Percentiles rank a stretch among this genome's conserved stretches.
phyloP scores from a whole-genome alignment of 2,888 invertebrate species.

The Eumacrocentrus americanus region DNA sequence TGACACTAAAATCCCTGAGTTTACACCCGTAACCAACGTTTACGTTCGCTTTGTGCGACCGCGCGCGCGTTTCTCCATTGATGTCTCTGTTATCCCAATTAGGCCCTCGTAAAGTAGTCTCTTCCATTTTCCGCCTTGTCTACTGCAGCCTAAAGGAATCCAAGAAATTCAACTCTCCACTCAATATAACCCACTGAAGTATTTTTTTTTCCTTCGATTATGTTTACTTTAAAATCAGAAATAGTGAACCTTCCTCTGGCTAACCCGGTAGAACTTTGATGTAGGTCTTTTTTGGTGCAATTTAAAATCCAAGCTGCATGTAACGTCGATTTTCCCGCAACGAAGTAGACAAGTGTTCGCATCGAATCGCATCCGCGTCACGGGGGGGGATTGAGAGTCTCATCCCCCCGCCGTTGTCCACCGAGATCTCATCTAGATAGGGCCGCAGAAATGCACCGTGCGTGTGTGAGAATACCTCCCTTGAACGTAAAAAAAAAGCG shows the following conservation, averaged over 20 bases:
- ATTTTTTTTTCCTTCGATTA: no score
- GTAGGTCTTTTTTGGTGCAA: no score
- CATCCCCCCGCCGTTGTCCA: conserved; percentile 11
- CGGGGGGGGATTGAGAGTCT: conserved; percentile 18
- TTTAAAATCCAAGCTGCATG: no score
- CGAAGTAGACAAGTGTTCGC: conserved; percentile 45
- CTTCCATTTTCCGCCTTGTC: conserved; percentile 31
- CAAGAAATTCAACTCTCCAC: no score
- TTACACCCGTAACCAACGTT: conserved; percentile 58
- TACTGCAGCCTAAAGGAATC: no score
- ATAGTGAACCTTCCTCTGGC: no score
- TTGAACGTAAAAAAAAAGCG: conserved; percentile 25
- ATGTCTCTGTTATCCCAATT: conserved; percentile 61
- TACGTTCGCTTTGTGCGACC: conserved; percentile 48
- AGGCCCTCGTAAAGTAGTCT: conserved; percentile 54
- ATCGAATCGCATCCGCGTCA: conserved; percentile 49
- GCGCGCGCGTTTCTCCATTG: conserved; percentile 50
- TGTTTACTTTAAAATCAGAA: no score
- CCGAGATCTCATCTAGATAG: conserved; percentile 61
- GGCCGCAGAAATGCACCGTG: conserved; percentile 50
- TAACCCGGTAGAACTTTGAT: no score
- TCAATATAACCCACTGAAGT: no score
- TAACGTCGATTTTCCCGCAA: conserved; percentile 46
- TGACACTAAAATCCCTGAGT: conserved; percentile 59
- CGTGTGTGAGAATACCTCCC: conserved; percentile 27